Percentiles rank a stretch among this genome's conserved stretches.
Evolutionary conservation across 2,797 vertebrate species (phyloP).

Genomic region (Morelia viridis): DNA sequence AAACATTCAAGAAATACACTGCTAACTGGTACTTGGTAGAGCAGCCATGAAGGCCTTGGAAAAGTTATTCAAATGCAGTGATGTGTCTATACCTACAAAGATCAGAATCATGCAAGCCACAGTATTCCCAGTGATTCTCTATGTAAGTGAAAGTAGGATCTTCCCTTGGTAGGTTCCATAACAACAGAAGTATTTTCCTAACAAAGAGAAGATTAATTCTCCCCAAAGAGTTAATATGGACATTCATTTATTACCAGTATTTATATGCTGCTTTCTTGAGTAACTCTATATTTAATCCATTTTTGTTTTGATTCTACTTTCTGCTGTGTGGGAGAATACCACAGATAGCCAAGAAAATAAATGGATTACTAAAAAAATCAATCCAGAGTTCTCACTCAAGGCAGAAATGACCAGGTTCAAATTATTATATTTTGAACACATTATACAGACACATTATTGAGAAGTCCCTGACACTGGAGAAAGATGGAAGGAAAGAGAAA

Average conservation of each 20-base stretch:
- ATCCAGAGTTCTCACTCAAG: background rate
- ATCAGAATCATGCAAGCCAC: background rate
- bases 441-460: background rate
- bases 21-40: background rate
- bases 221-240: no score
- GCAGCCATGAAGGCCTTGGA: background rate
- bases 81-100: background rate
- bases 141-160: background rate
- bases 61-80: background rate
- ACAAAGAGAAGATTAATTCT: no score
- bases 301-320: no score
- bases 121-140: background rate
- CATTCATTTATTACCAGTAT: no score
- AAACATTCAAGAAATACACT: background rate
- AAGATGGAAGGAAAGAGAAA: background rate
- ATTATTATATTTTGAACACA: background rate
- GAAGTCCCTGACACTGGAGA: background rate
- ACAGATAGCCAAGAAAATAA: background rate
- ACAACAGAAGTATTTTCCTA: no score
- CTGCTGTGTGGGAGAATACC: background rate
- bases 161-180: no score
- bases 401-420: background rate
- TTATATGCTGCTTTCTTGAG: no score
- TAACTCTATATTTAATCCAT: no score
- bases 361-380: background rate